Evolutionary conservation across 2,113 vertebrate species (phyloP).

Genomic region (Irena cyanogastra): DNA sequence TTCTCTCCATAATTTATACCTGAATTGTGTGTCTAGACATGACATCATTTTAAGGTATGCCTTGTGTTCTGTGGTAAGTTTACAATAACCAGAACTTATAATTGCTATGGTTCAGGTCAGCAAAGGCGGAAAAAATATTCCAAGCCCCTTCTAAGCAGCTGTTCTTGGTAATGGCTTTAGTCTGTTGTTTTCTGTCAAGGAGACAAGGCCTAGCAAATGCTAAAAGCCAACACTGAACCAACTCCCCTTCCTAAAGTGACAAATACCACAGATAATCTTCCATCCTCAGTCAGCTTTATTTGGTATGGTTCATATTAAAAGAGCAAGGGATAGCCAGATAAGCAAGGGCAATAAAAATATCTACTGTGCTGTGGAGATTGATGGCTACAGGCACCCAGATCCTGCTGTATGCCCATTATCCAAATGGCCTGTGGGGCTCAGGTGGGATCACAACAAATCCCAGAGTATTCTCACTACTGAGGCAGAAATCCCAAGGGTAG

Average conservation of each 20-base stretch:
- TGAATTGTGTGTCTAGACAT: constrained; percentile 79
- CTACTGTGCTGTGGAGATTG: not conserved
- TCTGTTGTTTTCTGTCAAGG: constrained; percentile 63
- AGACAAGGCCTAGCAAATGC: constrained; percentile 51
- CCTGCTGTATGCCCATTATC: not conserved
- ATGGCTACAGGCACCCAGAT: not conserved
- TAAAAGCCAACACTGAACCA: constrained; percentile 20
- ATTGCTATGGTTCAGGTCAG: constrained; percentile 54
- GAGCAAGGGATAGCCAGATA: constrained; percentile 1
- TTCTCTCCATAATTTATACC: constrained; percentile 76
- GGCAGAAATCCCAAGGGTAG: not conserved
- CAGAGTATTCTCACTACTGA: not conserved
- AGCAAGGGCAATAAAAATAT: constrained; percentile 4
- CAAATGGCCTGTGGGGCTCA: not conserved
- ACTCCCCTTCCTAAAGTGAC: constrained; percentile 7
- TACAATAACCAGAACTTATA: constrained; percentile 71
- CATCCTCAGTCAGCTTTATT: constrained; percentile 17
- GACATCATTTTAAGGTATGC: constrained; percentile 75
- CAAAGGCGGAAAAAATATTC: constrained; percentile 40
- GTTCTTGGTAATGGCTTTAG: constrained; percentile 45
- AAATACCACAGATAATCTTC: constrained; percentile 37
- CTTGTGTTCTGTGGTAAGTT: constrained; percentile 69
- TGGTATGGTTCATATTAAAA: constrained; percentile 44
- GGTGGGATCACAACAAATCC: not conserved
- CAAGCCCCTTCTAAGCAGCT: constrained; percentile 43